Evolutionary conservation across 2,888 invertebrate species (phyloP), one percentile per base, ranked within the genome.

Genomic region (Xestia sexstrigata): DNA sequence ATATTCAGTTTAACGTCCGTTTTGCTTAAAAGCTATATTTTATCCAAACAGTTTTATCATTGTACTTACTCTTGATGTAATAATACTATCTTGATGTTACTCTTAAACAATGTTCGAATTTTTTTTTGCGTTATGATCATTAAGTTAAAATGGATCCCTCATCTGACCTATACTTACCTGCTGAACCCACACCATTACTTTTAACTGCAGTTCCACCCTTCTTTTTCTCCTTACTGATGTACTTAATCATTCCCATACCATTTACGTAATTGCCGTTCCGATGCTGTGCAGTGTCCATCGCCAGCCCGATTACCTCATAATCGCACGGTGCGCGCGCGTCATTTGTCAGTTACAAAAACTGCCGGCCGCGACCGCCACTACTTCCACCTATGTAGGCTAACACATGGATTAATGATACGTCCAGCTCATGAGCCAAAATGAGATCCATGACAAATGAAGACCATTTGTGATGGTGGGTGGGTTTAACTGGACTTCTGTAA

Each of bases 271-370:
- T 52, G 20, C 58, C 30, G 69, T 39, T 17, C 55, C 15, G 39
- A 58, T 70, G 73, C 58, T 26, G 47, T 62, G 73, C 42, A 69
- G 55, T 60, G 6, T 42, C 13, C 49, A 67, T 67, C 9, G 82
- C 81, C 76, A 79, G 89, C 85, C 83, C 90, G 89, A 92, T 92
- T 91, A 92, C 88, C 89, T 84, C 83, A 77, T 89, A 87, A 92
- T 91, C 90, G 89, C 88, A 89, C 84, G 80, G 85, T 87, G 87
- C 84, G 87, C 88, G 68, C 87, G 82, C 86, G 89, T 81, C 81
- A 91, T 92, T 91, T 89, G 90, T 90, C 89, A 87, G 79, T 68
- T 78, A 76, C 80, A 83, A 87, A 83, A 87, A 87, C 81, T 68
- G 73, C 72, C 67, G 42, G 2, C 23, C 49, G 20, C 35, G 39